These are phyloP conservation scores for Hycleus cichorii DNA, from an alignment of 1,140 invertebrate genomes.

Conservation along the genomic window DNA sequence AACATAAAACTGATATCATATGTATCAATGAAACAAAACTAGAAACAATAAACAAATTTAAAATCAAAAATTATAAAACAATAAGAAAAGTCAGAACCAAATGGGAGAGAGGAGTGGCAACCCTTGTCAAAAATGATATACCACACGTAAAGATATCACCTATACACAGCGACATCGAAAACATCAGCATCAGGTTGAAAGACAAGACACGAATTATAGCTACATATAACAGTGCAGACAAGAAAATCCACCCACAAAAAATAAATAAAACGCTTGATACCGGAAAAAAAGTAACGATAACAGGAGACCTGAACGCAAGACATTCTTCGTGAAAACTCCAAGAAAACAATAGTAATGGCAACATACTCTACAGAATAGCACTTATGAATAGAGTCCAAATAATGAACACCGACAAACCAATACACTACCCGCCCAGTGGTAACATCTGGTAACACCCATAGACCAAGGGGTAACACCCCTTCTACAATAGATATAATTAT, in stretches of 20 bases:
- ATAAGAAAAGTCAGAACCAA: too few relatives aligned
- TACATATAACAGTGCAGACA: neutral
- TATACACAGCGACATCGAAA: too few relatives aligned
- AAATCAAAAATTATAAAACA: too few relatives aligned
- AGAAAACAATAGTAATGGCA: slow-evolving; percentile 7
- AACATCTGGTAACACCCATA: too few relatives aligned
- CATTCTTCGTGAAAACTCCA: slow-evolving; percentile 4
- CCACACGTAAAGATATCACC: neutral
- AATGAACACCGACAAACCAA: neutral
- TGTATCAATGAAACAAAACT: too few relatives aligned
- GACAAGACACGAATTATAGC: too few relatives aligned
- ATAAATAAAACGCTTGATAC: neutral
- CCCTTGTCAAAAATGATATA: neutral
- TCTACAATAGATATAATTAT: slow-evolving; percentile 11
- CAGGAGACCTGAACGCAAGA: slow-evolving; percentile 13
- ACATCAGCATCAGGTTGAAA: too few relatives aligned
- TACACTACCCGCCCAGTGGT: slow-evolving; percentile 9
- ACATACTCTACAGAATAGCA: neutral
- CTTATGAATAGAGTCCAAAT: neutral
- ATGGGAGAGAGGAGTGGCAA: neutral
- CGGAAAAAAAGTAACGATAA: neutral
- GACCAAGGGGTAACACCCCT: neutral
- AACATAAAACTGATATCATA: too few relatives aligned
- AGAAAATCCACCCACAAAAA: neutral
- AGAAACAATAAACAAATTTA: too few relatives aligned